Evolutionary conservation across 2,888 invertebrate species (phyloP), one percentile per base, ranked within the genome.

Genomic region (Girardia tigrina): DNA sequence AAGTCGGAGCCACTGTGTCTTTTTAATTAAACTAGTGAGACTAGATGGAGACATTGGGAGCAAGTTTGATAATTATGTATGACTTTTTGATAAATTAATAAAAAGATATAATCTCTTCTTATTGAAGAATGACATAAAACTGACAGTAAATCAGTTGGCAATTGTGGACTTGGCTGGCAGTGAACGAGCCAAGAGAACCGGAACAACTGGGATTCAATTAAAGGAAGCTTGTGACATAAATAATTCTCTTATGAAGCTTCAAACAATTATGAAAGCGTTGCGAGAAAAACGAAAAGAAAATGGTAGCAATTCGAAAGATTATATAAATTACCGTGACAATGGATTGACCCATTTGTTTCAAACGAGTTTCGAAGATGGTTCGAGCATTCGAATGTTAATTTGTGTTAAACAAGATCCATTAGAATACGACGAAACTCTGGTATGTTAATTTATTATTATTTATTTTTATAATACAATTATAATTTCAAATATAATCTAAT

Each of bases 81-180:
- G 71, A 42, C 29, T 16, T 8, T 70, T 42, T 75, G 20, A 20
- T 75, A 75, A 27, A 75, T 75, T 23, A 72, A n/a, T n/a, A n/a
- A n/a, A n/a, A n/a, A n/a, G n/a, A n/a, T n/a, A n/a, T n/a, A n/a
- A n/a, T n/a, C n/a, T n/a, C n/a, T n/a, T n/a, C n/a, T n/a, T n/a
- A n/a, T n/a, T n/a, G n/a, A n/a, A 56, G 26, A 12, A 42, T 29
- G 90, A 92, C 80, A 89, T 89, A 80, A 89, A 89, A 76, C 87
- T 95, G 0, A 88, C 88, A 6, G 88, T 95, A 0, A 91, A 92
- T 81, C 97, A 97, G 83, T 85, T 98, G 29, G 94, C 94, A 74
- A 86, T 98, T 77, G 98, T 98, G 0, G 98, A 98, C 87, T 87
- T 99, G 82, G 98, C 98, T 28, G 98, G 98, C 8, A 94, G 94